These are phyloP conservation scores for Philhelius pedissequus DNA, from an alignment of 2,888 invertebrate genomes.

Conservation along the genomic window DNA sequence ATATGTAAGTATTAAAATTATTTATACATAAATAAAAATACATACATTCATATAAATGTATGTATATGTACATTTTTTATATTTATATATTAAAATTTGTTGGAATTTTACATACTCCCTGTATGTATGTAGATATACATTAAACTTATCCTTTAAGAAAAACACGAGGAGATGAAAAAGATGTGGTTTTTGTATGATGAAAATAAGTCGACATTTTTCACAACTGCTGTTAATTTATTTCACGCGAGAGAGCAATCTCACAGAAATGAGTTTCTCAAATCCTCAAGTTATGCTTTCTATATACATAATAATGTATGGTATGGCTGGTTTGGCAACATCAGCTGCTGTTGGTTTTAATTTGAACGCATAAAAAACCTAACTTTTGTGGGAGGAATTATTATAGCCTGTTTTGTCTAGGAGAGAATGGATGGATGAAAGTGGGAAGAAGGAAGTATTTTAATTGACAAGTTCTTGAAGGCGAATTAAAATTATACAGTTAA, in stretches of 20 bases:
- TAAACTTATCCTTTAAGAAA: background rate
- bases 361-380: background rate
- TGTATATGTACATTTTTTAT: background rate
- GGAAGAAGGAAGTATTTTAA: conserved; percentile 1
- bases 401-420: background rate
- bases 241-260: conserved; percentile 24
- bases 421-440: too few relatives aligned
- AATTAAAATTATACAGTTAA: background rate
- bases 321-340: background rate
- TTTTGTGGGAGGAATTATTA: background rate
- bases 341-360: background rate
- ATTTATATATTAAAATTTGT: background rate
- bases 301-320: background rate
- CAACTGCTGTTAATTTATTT: conserved; percentile 57
- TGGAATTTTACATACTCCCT: conserved; percentile 11
- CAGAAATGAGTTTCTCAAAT: conserved; percentile 23
- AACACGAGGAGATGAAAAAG: background rate
- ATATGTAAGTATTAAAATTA: conserved; percentile 76
- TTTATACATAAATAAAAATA: background rate
- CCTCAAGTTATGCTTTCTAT: background rate
- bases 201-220: conserved; percentile 45
- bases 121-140: too few relatives aligned
- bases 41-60: background rate
- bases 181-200: background rate
- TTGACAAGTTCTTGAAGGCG: background rate